These are phyloP conservation scores for Lepidocyrtinus sp. DNA, from an alignment of 2,888 invertebrate species.

Conservation along the genomic window DNA sequence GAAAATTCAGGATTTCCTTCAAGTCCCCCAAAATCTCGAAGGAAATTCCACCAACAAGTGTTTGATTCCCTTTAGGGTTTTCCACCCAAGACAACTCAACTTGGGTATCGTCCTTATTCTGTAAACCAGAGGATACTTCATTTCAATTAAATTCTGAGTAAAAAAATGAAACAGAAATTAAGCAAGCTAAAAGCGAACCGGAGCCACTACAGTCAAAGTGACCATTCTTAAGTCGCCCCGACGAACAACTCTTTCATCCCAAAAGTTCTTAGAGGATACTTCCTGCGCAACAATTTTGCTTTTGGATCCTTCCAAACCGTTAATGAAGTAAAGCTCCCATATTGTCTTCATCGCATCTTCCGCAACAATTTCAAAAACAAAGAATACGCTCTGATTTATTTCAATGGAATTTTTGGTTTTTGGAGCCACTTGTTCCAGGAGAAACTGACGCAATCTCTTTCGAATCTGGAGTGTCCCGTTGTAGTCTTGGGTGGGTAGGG, in stretches of 20 bases:
- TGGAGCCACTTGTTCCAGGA: neutral
- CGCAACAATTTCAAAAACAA: neutral
- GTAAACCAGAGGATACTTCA: too few species aligned
- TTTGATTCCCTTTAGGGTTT: neutral
- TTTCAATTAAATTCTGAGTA: too few species aligned
- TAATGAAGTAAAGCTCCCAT: conserved; percentile 12
- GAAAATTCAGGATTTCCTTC: conserved; percentile 1
- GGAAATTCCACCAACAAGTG: neutral
- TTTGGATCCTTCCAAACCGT: neutral
- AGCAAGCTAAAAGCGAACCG: neutral
- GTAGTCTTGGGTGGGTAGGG: too few species aligned
- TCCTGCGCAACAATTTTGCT: neutral
- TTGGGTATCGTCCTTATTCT: neutral
- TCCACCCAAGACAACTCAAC: neutral
- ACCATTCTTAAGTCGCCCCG: neutral
- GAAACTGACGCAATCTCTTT: neutral
- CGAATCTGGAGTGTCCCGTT: neutral
- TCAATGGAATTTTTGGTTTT: neutral
- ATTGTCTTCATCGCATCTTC: neutral
- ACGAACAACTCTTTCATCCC: neutral
- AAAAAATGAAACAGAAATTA: too few species aligned
- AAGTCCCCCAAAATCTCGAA: neutral
- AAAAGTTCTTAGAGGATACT: neutral
- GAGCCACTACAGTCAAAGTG: neutral
- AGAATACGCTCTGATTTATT: neutral